Conservation (phyloP, 2,888 invertebrate genomes). For the Lithophane ornitopus region DNA sequence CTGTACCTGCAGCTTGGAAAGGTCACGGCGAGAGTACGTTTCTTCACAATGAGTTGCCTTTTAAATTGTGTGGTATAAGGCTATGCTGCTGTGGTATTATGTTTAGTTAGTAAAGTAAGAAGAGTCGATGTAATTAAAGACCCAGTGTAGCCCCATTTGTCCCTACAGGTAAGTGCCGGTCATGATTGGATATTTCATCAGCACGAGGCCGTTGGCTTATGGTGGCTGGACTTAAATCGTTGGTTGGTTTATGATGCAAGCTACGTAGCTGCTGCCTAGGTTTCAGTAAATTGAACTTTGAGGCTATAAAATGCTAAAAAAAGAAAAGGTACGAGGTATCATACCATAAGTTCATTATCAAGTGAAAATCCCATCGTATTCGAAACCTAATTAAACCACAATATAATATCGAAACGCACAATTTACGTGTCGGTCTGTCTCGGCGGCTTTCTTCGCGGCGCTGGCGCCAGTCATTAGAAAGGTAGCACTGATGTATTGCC, state of each 20-base stretch:
- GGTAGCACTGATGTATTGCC: constrained; percentile 62
- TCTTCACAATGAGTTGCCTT: constrained; percentile 41
- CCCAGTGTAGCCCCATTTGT: background rate
- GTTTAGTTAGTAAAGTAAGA: background rate
- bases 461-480: constrained; percentile 67
- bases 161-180: too few relatives aligned
- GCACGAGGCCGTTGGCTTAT: too few relatives aligned
- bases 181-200: too few relatives aligned
- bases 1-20: constrained; percentile 52
- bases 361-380: constrained; percentile 42
- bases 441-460: constrained; percentile 60
- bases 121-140: background rate
- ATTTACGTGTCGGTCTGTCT: constrained; percentile 49
- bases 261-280: too few relatives aligned
- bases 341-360: constrained; percentile 6
- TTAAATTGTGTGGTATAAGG: constrained; percentile 25
- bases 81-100: background rate
- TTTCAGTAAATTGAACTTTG: too few relatives aligned
- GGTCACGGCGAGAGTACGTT: constrained; percentile 44
- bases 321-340: background rate
- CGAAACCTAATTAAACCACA: constrained; percentile 54
- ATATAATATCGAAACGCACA: constrained; percentile 55
- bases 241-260: too few relatives aligned
- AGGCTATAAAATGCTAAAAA: too few relatives aligned
- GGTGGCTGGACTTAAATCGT: too few relatives aligned